Evolutionary conservation across 2,888 invertebrate species (phyloP), one percentile per base, ranked within the genome.

Genomic region (Tachystola acroxantha): DNA sequence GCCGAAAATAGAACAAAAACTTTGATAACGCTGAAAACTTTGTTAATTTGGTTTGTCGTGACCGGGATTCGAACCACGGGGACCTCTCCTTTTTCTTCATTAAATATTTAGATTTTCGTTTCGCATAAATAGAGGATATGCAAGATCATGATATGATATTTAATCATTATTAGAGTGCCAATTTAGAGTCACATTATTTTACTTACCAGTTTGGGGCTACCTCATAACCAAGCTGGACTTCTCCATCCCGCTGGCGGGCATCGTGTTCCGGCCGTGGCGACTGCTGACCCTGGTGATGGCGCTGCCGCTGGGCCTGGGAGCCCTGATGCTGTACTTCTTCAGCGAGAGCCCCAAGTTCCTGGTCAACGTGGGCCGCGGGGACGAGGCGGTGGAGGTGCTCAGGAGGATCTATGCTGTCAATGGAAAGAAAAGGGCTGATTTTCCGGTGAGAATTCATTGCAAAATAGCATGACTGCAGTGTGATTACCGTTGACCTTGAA

Each of bases 341-440:
- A 89, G 91, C 7, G 94, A 94, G 66, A 94, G 93, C 59, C 94
- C 94, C 3, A 94, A 93, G 68, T 94, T 92, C 63, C 75, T 94
- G 3, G 90, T 92, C 68, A 89, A 91, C 28, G 88, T 90, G 20
- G 91, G 92, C 2, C 81, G 87, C 24, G 88, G 85, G 32, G 81
- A 88, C 0, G 89, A 92, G 42, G 93, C 93, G 0, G 58, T 93
- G 9, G 49, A 71, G 1, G 88, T 92, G 1, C 80, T 93, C 46
- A 71, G 69, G 44, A 82, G 66, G 46, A 91, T 94, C 31, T 92
- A 90, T 50, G 58, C 70, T 0, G 64, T 80, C 11, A 93, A 93
- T 60, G 89, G 89, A 1, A 61, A 71, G 1, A 39, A 42, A 2
- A 50, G 43, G 1, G 62, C 64, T 1, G 58, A 62, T 6, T 84